Base-by-base conservation (phyloP, 2,797 vertebrate genomes). In the Malacoctenus gilli region DNA sequence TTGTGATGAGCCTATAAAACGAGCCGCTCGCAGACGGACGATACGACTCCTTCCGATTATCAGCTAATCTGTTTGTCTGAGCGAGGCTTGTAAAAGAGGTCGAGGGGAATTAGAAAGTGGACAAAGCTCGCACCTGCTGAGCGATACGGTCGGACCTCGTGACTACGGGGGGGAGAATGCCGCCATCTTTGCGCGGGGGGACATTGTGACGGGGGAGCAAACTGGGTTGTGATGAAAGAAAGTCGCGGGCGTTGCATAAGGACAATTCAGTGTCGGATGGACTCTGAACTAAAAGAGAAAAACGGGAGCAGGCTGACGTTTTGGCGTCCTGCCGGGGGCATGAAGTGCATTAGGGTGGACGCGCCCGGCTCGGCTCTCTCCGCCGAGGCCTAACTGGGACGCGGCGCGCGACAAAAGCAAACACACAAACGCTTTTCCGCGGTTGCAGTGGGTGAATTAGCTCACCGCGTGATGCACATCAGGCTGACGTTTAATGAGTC, bases 401-500 rank as follows among this genome's bases (percentile, higher is more conserved):
- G 52, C 43, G 52, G 9, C 28, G 47, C 9, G 11, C n/a, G 23
- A 68, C 49, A 77, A 41, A 68, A 21, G 37, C n/a, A 54, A n/a
- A n/a, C n/a, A 52, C 14, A 40, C 5, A 1, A 2, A 1, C 23
- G 5, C 42, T 62, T 66, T 31, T 28, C 30, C 40, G 28, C 21
- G 25, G 43, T 50, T 67, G 46, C 28, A 43, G 21, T 39, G 41
- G 32, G 46, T 35, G 58, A 72, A 66, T 28, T 65, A 74, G 40
- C 31, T 32, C 34, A 53, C 42, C 41, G 44, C 50, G 35, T 34
- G 58, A 71, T 67, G 44, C 23, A 41, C 53, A 66, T 59, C 40
- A 12, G 13, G 9, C 25, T 59, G 60, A 76, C 66, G 68, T 80
- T 77, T 62, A 73, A 66, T 78, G 75, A 85, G 54, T 78, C 59